A percentile compares a stretch with the other conserved stretches of the same genome.
Evolutionary conservation across 2,888 invertebrate species (phyloP).

Genomic region (Dasysyrphus tricinctus): DNA sequence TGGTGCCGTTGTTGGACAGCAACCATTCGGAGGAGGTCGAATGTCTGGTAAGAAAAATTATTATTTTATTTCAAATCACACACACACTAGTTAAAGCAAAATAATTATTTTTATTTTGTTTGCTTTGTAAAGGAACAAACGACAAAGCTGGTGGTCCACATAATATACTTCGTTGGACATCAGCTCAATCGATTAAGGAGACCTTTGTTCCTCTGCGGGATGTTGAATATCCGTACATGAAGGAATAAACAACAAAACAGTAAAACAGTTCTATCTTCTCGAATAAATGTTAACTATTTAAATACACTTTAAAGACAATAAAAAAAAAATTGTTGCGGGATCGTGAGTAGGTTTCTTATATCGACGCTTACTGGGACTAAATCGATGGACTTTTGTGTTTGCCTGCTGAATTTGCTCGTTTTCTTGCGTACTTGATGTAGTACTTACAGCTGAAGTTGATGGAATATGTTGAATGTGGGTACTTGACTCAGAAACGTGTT

Average conservation of each 20-base stretch:
- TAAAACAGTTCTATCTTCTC: neutral
- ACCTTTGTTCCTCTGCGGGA: slow-evolving; percentile 93
- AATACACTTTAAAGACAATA: slow-evolving; percentile 31
- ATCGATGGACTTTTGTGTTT: slow-evolving; percentile 61
- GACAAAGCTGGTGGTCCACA: slow-evolving; percentile 99
- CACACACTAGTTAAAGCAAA: neutral
- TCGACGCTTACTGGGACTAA: slow-evolving; percentile 26
- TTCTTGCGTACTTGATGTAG: slow-evolving; percentile 8
- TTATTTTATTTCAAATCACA: neutral
- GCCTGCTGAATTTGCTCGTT: slow-evolving; percentile 33
- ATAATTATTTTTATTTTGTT: neutral
- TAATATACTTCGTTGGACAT: slow-evolving; percentile 95
- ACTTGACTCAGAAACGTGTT: slow-evolving; percentile 57
- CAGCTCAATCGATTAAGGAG: slow-evolving; percentile 97
- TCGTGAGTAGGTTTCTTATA: slow-evolving; percentile 21
- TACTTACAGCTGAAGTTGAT: neutral
- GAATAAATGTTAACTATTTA: slow-evolving; percentile 37
- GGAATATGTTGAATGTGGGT: slow-evolving; percentile 23
- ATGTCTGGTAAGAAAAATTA: slow-evolving; percentile 89
- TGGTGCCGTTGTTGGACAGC: slow-evolving; percentile 99
- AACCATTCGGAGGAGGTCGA: slow-evolving; percentile 98
- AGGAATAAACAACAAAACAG: slow-evolving; percentile 81
- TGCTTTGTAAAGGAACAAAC: slow-evolving; percentile 89
- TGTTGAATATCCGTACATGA: slow-evolving; percentile 96
- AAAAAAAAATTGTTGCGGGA: slow-evolving; percentile 35